Percentiles rank a stretch among this genome's conserved stretches.
phyloP scores from a whole-genome alignment of 2,888 invertebrate genomes.

The Eupithecia exiguata region DNA sequence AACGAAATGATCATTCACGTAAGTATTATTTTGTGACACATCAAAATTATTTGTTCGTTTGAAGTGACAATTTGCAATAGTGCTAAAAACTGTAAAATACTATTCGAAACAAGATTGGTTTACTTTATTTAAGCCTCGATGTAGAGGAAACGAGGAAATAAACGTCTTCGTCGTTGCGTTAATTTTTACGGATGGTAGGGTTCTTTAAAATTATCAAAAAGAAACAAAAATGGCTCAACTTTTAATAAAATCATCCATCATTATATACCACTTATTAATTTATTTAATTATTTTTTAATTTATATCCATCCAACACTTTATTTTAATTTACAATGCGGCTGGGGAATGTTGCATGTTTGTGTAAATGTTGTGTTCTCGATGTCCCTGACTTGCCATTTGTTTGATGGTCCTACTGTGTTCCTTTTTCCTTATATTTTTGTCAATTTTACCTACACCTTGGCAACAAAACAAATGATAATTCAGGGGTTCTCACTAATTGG shows the following conservation, averaged over 20 bases:
- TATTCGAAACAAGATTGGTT: constrained; percentile 37
- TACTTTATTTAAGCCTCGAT: constrained; percentile 42
- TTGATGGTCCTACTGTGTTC: constrained; percentile 18
- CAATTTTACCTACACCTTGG: not conserved
- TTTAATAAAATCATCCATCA: constrained; percentile 71
- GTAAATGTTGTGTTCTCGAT: constrained; percentile 57
- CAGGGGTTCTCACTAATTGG: constrained; percentile 57
- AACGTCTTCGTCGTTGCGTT: constrained; percentile 39
- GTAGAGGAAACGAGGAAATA: constrained; percentile 41
- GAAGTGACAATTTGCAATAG: constrained; percentile 47
- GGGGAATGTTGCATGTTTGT: constrained; percentile 81
- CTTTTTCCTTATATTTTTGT: not conserved
- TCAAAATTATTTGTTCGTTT: constrained; percentile 63
- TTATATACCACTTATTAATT: constrained; percentile 58
- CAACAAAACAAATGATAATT: constrained; percentile 51
- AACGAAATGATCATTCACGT: constrained; percentile 88
- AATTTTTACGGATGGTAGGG: constrained; percentile 50
- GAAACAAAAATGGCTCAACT: constrained; percentile 57
- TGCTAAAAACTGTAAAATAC: constrained; percentile 38
- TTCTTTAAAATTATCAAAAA: constrained; percentile 45
- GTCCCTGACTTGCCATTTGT: constrained; percentile 60
- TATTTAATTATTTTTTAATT: constrained; percentile 64
- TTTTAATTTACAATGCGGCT: constrained; percentile 79
- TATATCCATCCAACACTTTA: constrained; percentile 78
- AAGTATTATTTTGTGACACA: constrained; percentile 87